phyloP scores from a whole-genome alignment of 2,888 invertebrate genomes.

The Escarpia spicata region DNA sequence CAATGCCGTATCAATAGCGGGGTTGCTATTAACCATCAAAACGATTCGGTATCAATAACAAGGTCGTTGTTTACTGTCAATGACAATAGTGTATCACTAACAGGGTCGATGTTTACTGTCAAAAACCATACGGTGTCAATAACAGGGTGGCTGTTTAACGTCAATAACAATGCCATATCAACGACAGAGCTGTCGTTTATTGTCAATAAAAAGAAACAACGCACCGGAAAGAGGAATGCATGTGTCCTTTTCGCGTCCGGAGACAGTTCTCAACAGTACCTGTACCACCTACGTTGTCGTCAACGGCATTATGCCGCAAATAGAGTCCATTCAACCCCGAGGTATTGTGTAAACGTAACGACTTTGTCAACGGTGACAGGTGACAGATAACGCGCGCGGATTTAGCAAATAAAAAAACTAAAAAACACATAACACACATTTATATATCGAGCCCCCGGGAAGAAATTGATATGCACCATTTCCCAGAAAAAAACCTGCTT shows the following conservation, averaged over 20 bases:
- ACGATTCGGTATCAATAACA: background rate
- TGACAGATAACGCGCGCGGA: background rate
- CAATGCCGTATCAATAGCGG: background rate
- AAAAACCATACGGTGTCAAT: background rate
- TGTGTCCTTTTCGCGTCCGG: background rate
- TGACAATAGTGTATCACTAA: background rate
- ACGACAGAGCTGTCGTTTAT: background rate
- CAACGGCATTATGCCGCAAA: background rate
- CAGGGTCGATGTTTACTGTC: too few species aligned
- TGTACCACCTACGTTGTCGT: background rate
- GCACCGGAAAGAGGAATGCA: background rate
- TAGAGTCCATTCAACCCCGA: background rate
- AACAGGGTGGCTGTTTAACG: background rate
- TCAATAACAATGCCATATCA: conserved; percentile 1
- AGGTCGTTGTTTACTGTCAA: background rate
- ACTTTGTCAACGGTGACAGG: background rate
- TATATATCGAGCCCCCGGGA: background rate
- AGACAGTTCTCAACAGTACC: background rate
- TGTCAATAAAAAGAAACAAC: background rate
- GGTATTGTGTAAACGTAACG: background rate
- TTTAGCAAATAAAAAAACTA: background rate
- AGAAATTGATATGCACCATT: background rate
- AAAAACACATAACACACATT: background rate
- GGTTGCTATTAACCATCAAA: background rate
- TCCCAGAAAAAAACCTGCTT: background rate